Evolutionary conservation across 2,113 vertebrate genomes (phyloP), one percentile per base, ranked within the genome.

Genomic region (Ciconia maguari): DNA sequence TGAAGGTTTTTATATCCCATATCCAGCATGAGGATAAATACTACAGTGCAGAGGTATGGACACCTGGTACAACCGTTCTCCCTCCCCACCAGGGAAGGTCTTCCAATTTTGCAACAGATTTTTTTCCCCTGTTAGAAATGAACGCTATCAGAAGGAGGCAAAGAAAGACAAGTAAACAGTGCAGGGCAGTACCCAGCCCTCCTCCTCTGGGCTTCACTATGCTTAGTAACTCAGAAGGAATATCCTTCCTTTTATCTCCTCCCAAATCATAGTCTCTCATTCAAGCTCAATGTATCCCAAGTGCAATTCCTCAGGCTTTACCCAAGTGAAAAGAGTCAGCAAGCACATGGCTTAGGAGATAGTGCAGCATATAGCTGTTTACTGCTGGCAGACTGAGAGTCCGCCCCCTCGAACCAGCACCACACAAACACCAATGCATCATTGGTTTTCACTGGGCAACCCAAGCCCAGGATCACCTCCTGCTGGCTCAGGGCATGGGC

Each of bases 321-420:
- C 13, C 6, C 36, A 46, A 7, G 24, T 8, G 29, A 69, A 48
- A 27, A 44, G 14, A 25, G 7, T 34, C 49, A 66, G 41, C 22
- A 69, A 11, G 5, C 24, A 19, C 5, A 34, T 0, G 12, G 10
- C n/a, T 42, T 4, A 61, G 44, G 24, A 83, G 32, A 21, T 0
- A 27, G 26, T 3, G 16, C 20, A 70, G 70, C 22, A 66, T 16
- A 34, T 2, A 72, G n/a, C 13, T 70, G 30, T 48, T 48, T 3
- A 11, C 26, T 8, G 29, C 29, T 7, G 26, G 44, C 44, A 72
- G 8, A 18, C 0, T 10, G 16, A 32, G 44, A 82, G 9, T 4
- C 34, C 71, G 27, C 5, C 9, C 0, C 0, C 32, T 9, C 9
- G 2, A 51, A 64, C 19, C 38, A 92, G 48, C 49, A 32, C n/a